Percentiles rank a stretch among this genome's conserved stretches.
These are phyloP conservation scores for Penaeus chinensis DNA, from an alignment of 1,140 invertebrate genomes.

Conservation along the genomic window DNA sequence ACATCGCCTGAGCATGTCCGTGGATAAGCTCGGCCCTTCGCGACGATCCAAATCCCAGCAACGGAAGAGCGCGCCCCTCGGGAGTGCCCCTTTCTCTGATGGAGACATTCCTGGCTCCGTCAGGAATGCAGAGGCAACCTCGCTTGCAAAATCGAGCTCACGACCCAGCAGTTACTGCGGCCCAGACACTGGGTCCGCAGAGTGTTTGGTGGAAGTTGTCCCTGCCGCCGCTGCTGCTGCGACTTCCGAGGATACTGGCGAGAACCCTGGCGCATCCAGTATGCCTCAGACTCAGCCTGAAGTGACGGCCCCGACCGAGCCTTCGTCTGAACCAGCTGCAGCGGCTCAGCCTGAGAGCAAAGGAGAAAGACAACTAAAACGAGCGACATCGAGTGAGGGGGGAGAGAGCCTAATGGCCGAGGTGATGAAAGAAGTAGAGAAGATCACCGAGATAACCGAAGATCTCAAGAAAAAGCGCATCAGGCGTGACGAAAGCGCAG, in stretches of 20 bases:
- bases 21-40: constrained; percentile 60
- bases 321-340: not conserved
- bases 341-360: not conserved
- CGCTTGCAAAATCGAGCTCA: not conserved
- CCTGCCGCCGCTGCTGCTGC: not conserved
- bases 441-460: constrained; percentile 54
- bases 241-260: not conserved
- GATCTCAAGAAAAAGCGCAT: constrained; percentile 33
- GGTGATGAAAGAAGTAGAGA: constrained; percentile 64
- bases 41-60: constrained; percentile 53
- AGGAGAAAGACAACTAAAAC: constrained; percentile 23
- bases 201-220: constrained; percentile 16
- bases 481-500: not conserved
- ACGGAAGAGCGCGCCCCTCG: constrained; percentile 38
- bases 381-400: constrained; percentile 29
- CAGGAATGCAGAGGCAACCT: constrained; percentile 18
- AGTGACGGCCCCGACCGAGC: not conserved
- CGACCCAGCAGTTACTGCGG: constrained; percentile 50
- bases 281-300: constrained; percentile 29
- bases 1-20: constrained; percentile 61
- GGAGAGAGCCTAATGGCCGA: constrained; percentile 56
- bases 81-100: constrained; percentile 21
- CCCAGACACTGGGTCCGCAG: constrained; percentile 24
- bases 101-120: constrained; percentile 36
- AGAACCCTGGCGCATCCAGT: not conserved